phyloP scores from a whole-genome alignment of 1,140 invertebrate species.

The Pararge aegeria region DNA sequence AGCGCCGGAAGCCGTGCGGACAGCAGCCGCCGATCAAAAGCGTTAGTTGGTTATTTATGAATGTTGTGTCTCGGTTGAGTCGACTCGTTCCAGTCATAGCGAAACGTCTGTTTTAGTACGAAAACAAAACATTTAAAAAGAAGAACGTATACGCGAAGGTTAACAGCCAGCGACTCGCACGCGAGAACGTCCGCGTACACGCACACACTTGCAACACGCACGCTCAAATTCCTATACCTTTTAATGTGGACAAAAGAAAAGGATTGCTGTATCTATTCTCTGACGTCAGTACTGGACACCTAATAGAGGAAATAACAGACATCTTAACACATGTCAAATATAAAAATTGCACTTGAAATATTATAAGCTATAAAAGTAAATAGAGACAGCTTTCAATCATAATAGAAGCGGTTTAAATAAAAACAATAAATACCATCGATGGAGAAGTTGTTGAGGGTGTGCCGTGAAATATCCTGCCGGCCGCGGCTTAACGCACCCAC shows the following conservation, averaged over 20 bases:
- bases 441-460: constrained; percentile 65
- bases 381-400: not conserved
- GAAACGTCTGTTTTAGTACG: constrained; percentile 6
- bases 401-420: not conserved
- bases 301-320: constrained; percentile 73
- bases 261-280: constrained; percentile 75
- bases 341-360: not conserved
- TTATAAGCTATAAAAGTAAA: constrained; percentile 1
- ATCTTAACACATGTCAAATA: constrained; percentile 40
- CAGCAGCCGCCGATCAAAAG: constrained; percentile 54
- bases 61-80: constrained; percentile 33
- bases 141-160: constrained; percentile 31
- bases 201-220: constrained; percentile 73
- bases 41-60: constrained; percentile 62
- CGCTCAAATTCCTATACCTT: constrained; percentile 78
- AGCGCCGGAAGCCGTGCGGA: constrained; percentile 60
- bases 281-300: constrained; percentile 77
- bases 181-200: constrained; percentile 40
- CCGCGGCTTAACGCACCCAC: constrained; percentile 81
- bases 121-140: constrained; percentile 25
- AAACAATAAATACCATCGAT: constrained; percentile 55
- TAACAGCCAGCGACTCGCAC: constrained; percentile 34
- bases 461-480: constrained; percentile 55
- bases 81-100: constrained; percentile 24
- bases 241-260: constrained; percentile 74